phyloP scores from a whole-genome alignment of 2,113 vertebrate species.

The Bagarius yarrelli region DNA sequence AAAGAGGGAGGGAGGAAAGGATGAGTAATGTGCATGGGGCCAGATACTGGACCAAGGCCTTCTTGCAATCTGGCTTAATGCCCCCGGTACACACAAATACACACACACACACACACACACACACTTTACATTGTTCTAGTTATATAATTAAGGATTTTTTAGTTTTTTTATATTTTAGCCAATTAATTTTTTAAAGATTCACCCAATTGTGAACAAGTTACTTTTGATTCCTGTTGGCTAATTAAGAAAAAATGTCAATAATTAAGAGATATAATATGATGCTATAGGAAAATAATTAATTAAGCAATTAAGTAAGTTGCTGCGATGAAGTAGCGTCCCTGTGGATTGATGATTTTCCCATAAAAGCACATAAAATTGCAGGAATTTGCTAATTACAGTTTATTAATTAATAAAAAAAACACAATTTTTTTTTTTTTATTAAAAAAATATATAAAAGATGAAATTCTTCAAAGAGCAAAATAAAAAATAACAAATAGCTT shows the following conservation, averaged over 20 bases:
- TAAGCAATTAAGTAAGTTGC: not conserved
- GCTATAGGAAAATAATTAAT: not conserved
- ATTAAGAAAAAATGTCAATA: not conserved
- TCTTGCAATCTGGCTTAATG: conserved; percentile 63
- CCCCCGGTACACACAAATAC: conserved; percentile 59
- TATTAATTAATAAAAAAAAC: not conserved
- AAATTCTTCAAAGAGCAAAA: no score
- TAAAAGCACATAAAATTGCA: not conserved
- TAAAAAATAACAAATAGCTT: not conserved
- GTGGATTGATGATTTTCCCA: not conserved
- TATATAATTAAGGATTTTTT: not conserved
- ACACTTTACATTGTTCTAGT: not conserved
- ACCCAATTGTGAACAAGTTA: not conserved
- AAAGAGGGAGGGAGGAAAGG: conserved; percentile 44
- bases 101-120: conserved; percentile 55
- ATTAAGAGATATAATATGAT: not conserved
- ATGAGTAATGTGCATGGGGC: conserved; percentile 69
- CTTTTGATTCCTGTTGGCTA: no score
- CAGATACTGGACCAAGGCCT: conserved; percentile 62
- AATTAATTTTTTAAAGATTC: not conserved
- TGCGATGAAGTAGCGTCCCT: not conserved
- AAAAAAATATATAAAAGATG: no score
- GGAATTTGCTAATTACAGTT: not conserved
- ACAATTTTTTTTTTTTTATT: no score
- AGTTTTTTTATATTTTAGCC: not conserved